A percentile compares a stretch with the other conserved stretches of the same genome.
Conservation (phyloP, 2,113 vertebrate species). For the Aspidoscelis tigris region DNA sequence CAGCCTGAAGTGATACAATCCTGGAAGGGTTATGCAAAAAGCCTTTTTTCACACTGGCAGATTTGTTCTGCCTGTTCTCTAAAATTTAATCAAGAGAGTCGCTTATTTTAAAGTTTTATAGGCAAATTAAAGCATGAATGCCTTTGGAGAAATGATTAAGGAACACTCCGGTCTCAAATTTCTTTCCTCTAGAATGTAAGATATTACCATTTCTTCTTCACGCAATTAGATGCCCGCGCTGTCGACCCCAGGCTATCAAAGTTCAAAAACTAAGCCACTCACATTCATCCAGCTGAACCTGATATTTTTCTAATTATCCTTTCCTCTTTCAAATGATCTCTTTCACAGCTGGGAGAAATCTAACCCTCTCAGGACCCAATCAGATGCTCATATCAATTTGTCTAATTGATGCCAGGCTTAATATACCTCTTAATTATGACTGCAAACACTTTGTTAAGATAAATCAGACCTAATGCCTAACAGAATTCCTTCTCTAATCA, state of each 20-base stretch:
- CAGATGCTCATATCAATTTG: conserved; percentile 64
- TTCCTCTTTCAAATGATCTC: conserved; percentile 50
- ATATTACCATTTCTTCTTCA: neutral
- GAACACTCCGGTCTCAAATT: neutral
- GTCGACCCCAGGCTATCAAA: conserved; percentile 15
- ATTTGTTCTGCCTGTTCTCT: neutral
- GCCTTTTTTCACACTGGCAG: neutral
- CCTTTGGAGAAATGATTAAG: neutral
- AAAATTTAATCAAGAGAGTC: neutral
- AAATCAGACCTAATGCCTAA: conserved; percentile 58
- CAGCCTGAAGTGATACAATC: neutral
- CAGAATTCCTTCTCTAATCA: conserved; percentile 36
- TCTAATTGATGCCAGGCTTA: conserved; percentile 68
- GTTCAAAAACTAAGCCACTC: conserved; percentile 32
- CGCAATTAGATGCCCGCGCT: neutral
- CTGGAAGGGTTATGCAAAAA: neutral
- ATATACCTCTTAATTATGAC: conserved; percentile 62
- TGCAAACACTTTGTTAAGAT: conserved; percentile 63
- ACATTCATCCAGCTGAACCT: conserved; percentile 39
- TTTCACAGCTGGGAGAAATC: conserved; percentile 62
- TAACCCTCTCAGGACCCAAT: conserved; percentile 64
- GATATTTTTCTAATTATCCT: conserved; percentile 54
- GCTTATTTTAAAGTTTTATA: neutral
- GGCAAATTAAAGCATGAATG: neutral
- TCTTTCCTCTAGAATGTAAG: neutral